These are phyloP conservation scores for Ostrea denselamellosa DNA, from an alignment of 1,140 invertebrate genomes.

Conservation along the genomic window DNA sequence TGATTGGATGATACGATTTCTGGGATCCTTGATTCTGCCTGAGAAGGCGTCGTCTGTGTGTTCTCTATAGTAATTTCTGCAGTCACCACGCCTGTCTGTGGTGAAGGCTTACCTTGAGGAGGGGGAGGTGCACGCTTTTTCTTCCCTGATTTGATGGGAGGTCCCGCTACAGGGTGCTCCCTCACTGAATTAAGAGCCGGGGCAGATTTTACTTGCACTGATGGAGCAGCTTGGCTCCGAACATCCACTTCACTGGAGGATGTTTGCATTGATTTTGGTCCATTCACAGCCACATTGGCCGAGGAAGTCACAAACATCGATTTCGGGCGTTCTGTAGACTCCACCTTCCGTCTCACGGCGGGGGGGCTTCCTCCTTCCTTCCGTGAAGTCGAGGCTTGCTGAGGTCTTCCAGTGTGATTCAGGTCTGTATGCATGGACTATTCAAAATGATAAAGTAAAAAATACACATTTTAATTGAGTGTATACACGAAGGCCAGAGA, in stretches of 20 bases:
- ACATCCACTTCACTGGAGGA: slow-evolving; percentile 30
- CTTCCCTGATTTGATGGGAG: slow-evolving; percentile 58
- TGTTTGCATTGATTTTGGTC: slow-evolving; percentile 27
- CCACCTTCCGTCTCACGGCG: slow-evolving; percentile 3
- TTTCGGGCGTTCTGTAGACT: slow-evolving; percentile 60
- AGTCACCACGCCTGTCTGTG: background rate
- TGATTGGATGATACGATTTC: slow-evolving; percentile 75
- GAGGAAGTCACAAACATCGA: slow-evolving; percentile 63
- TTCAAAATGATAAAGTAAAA: background rate
- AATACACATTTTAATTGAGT: background rate
- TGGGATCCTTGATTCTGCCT: slow-evolving; percentile 32
- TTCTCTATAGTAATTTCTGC: background rate
- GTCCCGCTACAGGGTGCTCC: background rate
- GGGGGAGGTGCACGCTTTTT: slow-evolving; percentile 68
- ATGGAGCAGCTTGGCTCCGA: background rate
- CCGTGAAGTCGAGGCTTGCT: background rate
- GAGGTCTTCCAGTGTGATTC: slow-evolving; percentile 4
- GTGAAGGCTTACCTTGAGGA: slow-evolving; percentile 51
- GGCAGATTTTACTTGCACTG: slow-evolving; percentile 39
- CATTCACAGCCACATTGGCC: slow-evolving; percentile 33
- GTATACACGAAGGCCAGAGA: too few relatives aligned
- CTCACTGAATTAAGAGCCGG: slow-evolving; percentile 16
- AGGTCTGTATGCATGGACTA: slow-evolving; percentile 35
- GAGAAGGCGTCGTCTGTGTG: slow-evolving; percentile 6
- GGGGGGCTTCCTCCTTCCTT: slow-evolving; percentile 43